Conservation (phyloP, 2,888 invertebrate genomes). For the Spodoptera exigua region DNA sequence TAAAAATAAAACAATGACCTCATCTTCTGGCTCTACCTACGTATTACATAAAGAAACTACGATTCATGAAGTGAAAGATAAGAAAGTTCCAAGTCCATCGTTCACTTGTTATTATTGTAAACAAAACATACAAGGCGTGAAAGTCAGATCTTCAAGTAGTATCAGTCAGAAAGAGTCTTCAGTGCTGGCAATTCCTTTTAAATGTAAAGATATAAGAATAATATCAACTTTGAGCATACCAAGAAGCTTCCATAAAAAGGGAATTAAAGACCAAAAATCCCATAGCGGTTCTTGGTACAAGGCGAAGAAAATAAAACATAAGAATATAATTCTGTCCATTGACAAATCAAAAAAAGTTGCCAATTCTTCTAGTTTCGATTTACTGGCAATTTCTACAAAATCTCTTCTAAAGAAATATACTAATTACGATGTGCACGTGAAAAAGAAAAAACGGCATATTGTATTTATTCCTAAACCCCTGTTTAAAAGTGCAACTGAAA, state of each 20-base stretch:
- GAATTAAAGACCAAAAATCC: conserved; percentile 38
- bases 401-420: conserved; percentile 67
- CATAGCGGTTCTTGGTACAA: conserved; percentile 39
- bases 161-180: conserved; percentile 53
- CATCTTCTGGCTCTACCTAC: conserved; percentile 72
- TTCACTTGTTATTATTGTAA: conserved; percentile 55
- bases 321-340: conserved; percentile 59
- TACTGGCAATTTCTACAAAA: conserved; percentile 71
- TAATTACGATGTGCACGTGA: conserved; percentile 53
- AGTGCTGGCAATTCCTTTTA: conserved; percentile 66
- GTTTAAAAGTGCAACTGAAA: conserved; percentile 58
- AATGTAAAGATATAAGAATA: conserved; percentile 67
- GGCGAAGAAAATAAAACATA: conserved; percentile 56
- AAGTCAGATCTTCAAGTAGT: conserved; percentile 25
- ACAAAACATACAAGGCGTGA: conserved; percentile 37
- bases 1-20: conserved; percentile 33
- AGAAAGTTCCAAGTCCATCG: conserved; percentile 59
- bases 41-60: conserved; percentile 63
- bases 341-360: conserved; percentile 57
- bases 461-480: conserved; percentile 61
- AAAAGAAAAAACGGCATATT: conserved; percentile 54
- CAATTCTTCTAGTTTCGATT: conserved; percentile 67
- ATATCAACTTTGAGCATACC: conserved; percentile 82
- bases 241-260: conserved; percentile 65
- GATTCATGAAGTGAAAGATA: conserved; percentile 61